Evolutionary conservation across 2,888 invertebrate species (phyloP), one percentile per base, ranked within the genome.

Genomic region (Ctena decussata): DNA sequence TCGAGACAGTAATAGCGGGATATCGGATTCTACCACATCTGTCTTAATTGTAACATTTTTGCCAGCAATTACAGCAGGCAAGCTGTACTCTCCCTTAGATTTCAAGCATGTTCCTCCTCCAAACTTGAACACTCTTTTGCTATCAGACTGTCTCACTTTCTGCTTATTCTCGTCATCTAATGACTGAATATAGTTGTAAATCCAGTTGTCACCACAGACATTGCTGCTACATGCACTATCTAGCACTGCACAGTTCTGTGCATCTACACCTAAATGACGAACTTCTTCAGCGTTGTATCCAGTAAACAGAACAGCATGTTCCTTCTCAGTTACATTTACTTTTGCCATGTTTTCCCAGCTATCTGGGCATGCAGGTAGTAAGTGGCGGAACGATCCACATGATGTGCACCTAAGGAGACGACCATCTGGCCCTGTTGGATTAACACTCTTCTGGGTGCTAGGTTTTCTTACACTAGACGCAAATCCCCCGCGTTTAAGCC

Each of bases 41-140:
- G n/a, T n/a, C n/a, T n/a, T n/a, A n/a, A 18, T 82, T 84, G 0
- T 85, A 81, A 80, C 85, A 73, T 46, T 11, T 53, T n/a, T 53
- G 6, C 85, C 85, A 46, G 65, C 83, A 37, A 88, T 77, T 37
- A 27, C 37, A 15, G 39, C 53, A 49, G 79, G 85, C n/a, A n/a
- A n/a, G n/a, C n/a, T n/a, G n/a, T n/a, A n/a, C n/a, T n/a, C n/a
- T n/a, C 53, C 81, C 53, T 75, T 46, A 24, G 86, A 88, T 44
- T 79, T 81, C 18, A 84, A 35, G 24, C 72, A 75, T 44, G 86
- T 86, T 21, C 84, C 85, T 35, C 85, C 86, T 44, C 86, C 85
- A 81, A 89, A 87, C 41, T 85, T 87, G 46, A 89, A 89, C 0
- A 84, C 78, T 81, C 46, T 82, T n/a, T 74, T n/a, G 15, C 84